Conservation (phyloP, 2,888 invertebrate genomes). For the Allophyes oxyacanthae region DNA sequence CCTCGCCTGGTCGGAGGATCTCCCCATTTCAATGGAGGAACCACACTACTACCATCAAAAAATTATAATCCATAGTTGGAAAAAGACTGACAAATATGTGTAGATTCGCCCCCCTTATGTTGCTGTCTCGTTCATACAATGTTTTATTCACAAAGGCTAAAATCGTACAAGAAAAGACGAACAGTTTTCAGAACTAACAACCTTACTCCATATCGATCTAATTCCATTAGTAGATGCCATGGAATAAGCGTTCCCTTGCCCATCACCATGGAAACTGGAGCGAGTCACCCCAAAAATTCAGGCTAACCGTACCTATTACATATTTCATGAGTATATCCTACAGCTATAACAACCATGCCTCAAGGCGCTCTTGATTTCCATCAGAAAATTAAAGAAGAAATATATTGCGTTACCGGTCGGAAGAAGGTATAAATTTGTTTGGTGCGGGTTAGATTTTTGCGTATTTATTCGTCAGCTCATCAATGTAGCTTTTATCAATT, state of each 20-base stretch:
- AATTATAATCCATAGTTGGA: no score
- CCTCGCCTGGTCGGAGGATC: no score
- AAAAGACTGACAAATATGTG: no score
- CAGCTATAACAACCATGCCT: conserved; percentile 27
- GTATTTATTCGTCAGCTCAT: no score
- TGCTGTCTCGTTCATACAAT: no score
- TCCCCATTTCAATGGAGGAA: no score
- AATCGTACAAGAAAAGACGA: no score
- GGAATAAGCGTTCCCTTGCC: conserved; percentile 11
- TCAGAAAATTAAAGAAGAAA: conserved; percentile 38
- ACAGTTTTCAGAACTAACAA: background rate
- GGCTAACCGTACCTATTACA: conserved; percentile 45
- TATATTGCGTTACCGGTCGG: conserved; percentile 5
- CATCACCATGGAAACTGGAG: conserved; percentile 45
- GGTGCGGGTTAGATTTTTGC: background rate
- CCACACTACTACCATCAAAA: no score
- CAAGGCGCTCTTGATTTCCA: conserved; percentile 21
- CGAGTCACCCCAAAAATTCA: conserved; percentile 44
- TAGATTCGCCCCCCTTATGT: no score
- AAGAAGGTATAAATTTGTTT: background rate
- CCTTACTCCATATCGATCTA: conserved; percentile 21
- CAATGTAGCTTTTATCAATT: no score
- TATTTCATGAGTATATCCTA: conserved; percentile 55
- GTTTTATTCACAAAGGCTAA: no score
- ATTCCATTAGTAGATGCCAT: conserved; percentile 31